Evolutionary conservation across 23 tunicate genomes (phyloP), one percentile per base, ranked within the genome.

Genomic region (Halocynthia roretzi): DNA sequence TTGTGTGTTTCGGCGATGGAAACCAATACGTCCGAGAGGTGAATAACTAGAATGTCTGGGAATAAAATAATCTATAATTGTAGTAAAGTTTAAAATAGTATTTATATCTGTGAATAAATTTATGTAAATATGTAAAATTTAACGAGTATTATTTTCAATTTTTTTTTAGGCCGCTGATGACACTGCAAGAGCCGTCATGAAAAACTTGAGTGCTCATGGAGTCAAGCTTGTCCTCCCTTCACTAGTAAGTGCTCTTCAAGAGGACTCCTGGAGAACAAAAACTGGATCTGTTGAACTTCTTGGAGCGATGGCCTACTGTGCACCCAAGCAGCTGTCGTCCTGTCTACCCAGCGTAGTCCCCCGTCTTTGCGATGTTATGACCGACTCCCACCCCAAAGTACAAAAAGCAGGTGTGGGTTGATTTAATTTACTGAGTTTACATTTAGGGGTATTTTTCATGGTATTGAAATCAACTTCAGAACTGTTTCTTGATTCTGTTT

Each of bases 181-280:
- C 84, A 87, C 99, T 15, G 96, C 99, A 5, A 68, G 77, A 8
- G 94, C 91, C 10, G 92, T 94, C 31, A 94, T 94, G 99, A 76
- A 70, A 9, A 87, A 88, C 53, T 74, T 94, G 68, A 80, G 84
- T 77, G 95, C 91, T 72, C 95, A 88, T 70, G 99, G 99, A 63
- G 99, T 94, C 72, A 69, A 87, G n/a, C 84, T 94, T 6, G 96
- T 94, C 20, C 96, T 94, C 10, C 99, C 99, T 6, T 87, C 99
- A 5, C 83, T 94, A 5, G 65, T 94, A 1, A 76, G 75, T 11
- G 99, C 97, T 6, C 71, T 94, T 50, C 62, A 82, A 15, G 92
- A 92, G 49, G 99, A 94, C 77, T 82, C 90, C 40, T 94, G 99
- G 99, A 81, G 99, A 60, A 94, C 99, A 10, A 94, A 94, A 61